A percentile compares a stretch with the other conserved stretches of the same genome.
Conservation (phyloP, 2,888 invertebrate species). For the Chydorus sphaericus region DNA sequence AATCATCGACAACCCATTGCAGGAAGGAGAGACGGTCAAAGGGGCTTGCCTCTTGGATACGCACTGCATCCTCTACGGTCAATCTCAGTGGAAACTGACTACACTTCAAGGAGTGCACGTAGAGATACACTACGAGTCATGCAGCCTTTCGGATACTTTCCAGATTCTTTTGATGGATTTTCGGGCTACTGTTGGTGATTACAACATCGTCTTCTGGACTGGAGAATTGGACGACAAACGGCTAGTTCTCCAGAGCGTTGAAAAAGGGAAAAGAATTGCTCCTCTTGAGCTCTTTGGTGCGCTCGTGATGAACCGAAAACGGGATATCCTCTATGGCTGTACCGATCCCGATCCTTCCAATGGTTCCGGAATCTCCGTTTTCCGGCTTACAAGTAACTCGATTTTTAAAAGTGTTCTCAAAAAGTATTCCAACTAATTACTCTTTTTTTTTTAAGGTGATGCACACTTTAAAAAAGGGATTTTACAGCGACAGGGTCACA, state of each 20-base stretch:
- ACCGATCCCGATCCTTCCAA: neutral
- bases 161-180: slow-evolving; percentile 47
- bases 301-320: slow-evolving; percentile 49
- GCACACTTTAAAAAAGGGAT: neutral
- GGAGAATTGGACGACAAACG: slow-evolving; percentile 61
- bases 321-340: slow-evolving; percentile 52
- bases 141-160: slow-evolving; percentile 18
- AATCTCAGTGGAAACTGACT: slow-evolving; percentile 20
- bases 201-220: slow-evolving; percentile 63
- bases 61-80: slow-evolving; percentile 59
- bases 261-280: slow-evolving; percentile 27
- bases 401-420: neutral
- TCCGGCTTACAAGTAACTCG: neutral
- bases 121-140: slow-evolving; percentile 40
- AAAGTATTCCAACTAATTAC: neutral
- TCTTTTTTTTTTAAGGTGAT: neutral
- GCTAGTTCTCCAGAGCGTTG: slow-evolving; percentile 46
- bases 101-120: slow-evolving; percentile 55
- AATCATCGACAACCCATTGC: slow-evolving; percentile 67
- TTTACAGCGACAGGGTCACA: neutral
- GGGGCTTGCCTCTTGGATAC: slow-evolving; percentile 52
- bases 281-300: slow-evolving; percentile 32
- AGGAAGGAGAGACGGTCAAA: slow-evolving; percentile 45
- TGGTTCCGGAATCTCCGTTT: neutral
- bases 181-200: slow-evolving; percentile 46